Percentiles rank a stretch among this genome's conserved stretches.
Conservation (phyloP, 2,797 vertebrate species). For the Heterohyrax brucei region DNA sequence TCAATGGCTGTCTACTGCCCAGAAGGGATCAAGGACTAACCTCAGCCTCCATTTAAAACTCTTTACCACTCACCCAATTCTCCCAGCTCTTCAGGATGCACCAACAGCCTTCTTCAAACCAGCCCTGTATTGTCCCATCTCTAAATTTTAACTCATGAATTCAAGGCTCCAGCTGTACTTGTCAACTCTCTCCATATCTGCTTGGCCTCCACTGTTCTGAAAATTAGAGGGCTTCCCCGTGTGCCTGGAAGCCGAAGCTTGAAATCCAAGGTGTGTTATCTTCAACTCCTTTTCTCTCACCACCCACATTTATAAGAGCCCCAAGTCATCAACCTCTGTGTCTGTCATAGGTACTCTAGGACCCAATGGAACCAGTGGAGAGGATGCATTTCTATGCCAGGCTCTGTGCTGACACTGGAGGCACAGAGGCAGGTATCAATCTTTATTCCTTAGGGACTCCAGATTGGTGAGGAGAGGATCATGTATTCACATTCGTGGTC, state of each 20-base stretch:
- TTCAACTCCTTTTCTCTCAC: slow-evolving; percentile 10
- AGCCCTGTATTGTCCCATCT: not conserved
- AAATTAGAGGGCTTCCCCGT: not conserved
- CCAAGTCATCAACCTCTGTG: not conserved
- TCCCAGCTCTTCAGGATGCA: not conserved
- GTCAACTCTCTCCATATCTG: not conserved
- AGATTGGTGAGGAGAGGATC: not conserved
- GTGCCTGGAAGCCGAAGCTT: not conserved
- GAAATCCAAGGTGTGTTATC: not conserved
- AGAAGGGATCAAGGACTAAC: not conserved
- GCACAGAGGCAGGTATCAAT: not conserved
- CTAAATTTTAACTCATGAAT: not conserved
- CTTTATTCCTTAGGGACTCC: not conserved
- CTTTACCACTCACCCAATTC: not conserved
- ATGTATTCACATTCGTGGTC: not conserved
- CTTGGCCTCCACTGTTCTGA: not conserved
- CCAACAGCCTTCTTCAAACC: not conserved
- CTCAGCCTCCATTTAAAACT: not conserved
- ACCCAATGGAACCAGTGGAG: not conserved
- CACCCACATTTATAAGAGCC: not conserved
- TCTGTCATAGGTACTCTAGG: not conserved
- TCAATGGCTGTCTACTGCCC: not conserved
- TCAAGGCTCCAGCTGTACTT: not conserved
- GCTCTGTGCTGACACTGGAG: not conserved
- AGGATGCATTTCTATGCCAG: not conserved